phyloP scores from a whole-genome alignment of 2,888 invertebrate genomes.

The Halocaridina rubra region DNA sequence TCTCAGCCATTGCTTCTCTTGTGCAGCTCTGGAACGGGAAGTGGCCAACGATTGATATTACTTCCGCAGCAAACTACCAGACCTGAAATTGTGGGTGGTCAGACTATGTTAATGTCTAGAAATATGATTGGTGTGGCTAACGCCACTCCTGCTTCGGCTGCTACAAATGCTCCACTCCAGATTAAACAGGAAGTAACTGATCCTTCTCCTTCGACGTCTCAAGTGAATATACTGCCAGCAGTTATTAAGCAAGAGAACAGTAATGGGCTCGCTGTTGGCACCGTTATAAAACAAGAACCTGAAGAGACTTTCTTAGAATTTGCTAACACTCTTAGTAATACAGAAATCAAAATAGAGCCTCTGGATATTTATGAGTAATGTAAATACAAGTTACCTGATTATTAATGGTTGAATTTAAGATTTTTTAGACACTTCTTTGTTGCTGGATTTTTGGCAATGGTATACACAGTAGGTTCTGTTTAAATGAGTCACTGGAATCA shows the following conservation, averaged over 20 bases:
- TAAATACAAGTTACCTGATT: no score
- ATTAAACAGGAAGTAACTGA: neutral
- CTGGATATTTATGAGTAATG: neutral
- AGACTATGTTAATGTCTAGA: constrained; percentile 10
- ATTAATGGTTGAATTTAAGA: no score
- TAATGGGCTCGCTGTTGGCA: neutral
- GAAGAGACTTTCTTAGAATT: neutral
- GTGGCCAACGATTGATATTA: constrained; percentile 32
- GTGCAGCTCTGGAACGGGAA: constrained; percentile 1
- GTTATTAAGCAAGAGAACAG: neutral
- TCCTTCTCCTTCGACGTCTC: neutral
- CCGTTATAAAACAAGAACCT: constrained; percentile 40
- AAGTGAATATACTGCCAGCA: neutral
- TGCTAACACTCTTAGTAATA: neutral
- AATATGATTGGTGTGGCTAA: neutral
- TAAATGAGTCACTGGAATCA: no score
- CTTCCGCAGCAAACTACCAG: neutral
- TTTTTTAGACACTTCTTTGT: no score
- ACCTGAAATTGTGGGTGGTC: neutral
- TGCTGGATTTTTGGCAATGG: no score
- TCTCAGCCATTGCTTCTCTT: constrained; percentile 35
- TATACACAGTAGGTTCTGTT: no score
- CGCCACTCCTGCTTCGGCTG: neutral
- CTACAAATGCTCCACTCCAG: neutral
- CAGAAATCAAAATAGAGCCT: constrained; percentile 27